phyloP scores from a whole-genome alignment of 2,888 invertebrate genomes.

The Piscicola geometra region DNA sequence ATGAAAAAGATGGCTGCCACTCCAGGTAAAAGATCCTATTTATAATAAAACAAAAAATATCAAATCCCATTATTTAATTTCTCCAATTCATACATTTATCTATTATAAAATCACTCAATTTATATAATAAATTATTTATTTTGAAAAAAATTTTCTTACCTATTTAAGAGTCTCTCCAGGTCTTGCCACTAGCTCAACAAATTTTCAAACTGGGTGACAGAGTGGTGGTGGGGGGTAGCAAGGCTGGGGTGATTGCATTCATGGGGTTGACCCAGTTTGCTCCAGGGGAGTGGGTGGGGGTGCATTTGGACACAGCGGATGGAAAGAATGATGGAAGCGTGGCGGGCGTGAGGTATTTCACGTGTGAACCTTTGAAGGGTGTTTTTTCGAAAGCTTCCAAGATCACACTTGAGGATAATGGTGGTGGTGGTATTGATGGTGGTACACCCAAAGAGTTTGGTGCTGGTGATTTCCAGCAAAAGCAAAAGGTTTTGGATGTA shows the following conservation, averaged over 20 bases:
- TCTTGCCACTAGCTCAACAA: not conserved
- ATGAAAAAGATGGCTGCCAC: conserved; percentile 23
- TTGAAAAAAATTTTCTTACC: too few species aligned
- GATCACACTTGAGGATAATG: conserved; percentile 55
- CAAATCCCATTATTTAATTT: too few species aligned
- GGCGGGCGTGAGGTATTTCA: conserved; percentile 54
- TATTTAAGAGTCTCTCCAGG: conserved; percentile 5
- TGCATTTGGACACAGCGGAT: conserved; percentile 53
- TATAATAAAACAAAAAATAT: too few species aligned
- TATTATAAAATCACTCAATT: too few species aligned
- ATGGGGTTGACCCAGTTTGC: conserved; percentile 56
- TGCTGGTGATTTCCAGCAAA: too few species aligned
- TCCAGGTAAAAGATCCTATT: not conserved
- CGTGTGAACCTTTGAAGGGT: conserved; percentile 55
- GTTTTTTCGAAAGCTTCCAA: conserved; percentile 66
- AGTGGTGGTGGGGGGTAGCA: conserved; percentile 66
- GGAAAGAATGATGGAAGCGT: conserved; percentile 57
- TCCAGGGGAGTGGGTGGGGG: conserved; percentile 55
- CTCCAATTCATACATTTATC: too few species aligned
- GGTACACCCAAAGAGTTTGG: too few species aligned
- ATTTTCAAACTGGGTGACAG: conserved; percentile 84
- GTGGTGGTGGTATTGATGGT: too few species aligned
- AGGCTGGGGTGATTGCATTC: conserved; percentile 54
- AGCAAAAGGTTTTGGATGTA: too few species aligned
- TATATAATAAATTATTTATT: not conserved